Conservation (phyloP, 2,113 vertebrate species). For the Amblyopsis rosae region DNA sequence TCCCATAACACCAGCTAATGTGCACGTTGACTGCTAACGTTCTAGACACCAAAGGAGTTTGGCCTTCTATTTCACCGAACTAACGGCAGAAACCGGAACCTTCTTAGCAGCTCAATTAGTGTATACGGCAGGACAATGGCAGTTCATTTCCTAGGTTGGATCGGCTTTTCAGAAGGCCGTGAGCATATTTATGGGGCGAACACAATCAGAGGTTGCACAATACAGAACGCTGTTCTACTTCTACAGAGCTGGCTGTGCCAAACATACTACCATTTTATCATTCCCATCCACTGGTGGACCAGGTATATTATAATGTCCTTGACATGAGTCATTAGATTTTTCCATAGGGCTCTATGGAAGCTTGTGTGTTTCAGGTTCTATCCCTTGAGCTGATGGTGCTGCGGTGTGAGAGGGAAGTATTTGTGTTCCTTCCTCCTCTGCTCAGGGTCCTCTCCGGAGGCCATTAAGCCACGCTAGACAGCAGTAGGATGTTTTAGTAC, state of each 20-base stretch:
- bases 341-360: neutral
- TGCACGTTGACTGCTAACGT: slow-evolving; percentile 27
- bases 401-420: slow-evolving; percentile 34
- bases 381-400: neutral
- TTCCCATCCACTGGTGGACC: no score
- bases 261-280: no score
- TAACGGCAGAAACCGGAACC: slow-evolving; percentile 76
- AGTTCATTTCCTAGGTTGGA: slow-evolving; percentile 66
- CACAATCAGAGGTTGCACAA: slow-evolving; percentile 23
- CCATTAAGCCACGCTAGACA: slow-evolving; percentile 44
- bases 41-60: slow-evolving; percentile 68
- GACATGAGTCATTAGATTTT: neutral
- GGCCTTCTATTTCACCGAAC: slow-evolving; percentile 68
- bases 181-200: slow-evolving; percentile 32
- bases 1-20: slow-evolving; percentile 18
- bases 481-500: slow-evolving; percentile 61
- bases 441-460: slow-evolving; percentile 58
- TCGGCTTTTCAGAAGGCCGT: slow-evolving; percentile 46
- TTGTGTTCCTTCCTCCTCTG: slow-evolving; percentile 65
- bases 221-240: slow-evolving; percentile 21
- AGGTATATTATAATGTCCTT: neutral
- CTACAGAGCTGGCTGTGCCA: no score
- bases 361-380: neutral
- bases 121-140: slow-evolving; percentile 42
- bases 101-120: slow-evolving; percentile 55